Evolutionary conservation across 2,797 vertebrate genomes (phyloP), one percentile per base, ranked within the genome.

Genomic region (Sternotherus odoratus): DNA sequence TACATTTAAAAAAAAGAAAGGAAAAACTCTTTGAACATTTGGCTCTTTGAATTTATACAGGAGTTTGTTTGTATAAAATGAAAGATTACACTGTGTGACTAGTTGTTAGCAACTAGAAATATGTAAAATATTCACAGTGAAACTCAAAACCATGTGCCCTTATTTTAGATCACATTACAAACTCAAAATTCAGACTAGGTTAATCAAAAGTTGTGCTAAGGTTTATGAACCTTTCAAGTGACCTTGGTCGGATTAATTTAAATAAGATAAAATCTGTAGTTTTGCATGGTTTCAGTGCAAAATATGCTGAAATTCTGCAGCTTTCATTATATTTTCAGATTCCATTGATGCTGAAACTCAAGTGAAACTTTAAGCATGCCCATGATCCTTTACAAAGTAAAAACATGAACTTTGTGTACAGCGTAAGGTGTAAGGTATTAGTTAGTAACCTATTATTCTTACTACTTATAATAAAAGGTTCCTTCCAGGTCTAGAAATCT

Each of bases 231-330:
- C 49, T 94, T 82, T 54, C 12, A 63, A 89, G 46, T 82, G 0
- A 77, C 63, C 51, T 30, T 36, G n/a, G 77, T 80, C 48, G 43
- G 79, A 74, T 83, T 80, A 66, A 57, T 54, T 82, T 91, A 77
- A 74, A 78, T 82, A 19, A 5, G 0, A 0, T 60, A 63, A 82
- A 90, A 75, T 75, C 23, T 23, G 46, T 49, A 82, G 36, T 33
- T 86, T 79, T 46, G 28, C 0, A 0, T 15, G 53, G 11, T 3
- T 74, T 28, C 79, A n/a, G 66, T 77, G 60, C 79, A 84, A 91
- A 91, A 19, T 0, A 51, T 36, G 89, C 83, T 60, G 50, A n/a
- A 87, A 79, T 74, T 36, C 30, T 66, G 48, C 3, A 1, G 2
- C 85, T 91, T 54, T 86, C 53, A 33, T 60, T 63, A 2, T 72